Evolutionary conservation across 1,140 invertebrate genomes (phyloP).

Genomic region (Danaus plexippus): DNA sequence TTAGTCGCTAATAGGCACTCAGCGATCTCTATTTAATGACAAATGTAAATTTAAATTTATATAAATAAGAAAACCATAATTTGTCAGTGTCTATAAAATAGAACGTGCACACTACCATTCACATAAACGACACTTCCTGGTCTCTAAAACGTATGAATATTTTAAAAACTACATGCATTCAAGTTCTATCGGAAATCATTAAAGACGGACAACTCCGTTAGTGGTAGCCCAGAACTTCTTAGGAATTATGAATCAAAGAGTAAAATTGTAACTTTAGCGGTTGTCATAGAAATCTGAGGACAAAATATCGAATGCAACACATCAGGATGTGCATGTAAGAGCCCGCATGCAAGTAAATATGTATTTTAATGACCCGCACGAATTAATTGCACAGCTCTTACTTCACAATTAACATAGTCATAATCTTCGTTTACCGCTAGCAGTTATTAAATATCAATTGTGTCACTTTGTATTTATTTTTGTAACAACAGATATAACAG

Average conservation of each 20-base stretch:
- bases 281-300: no score
- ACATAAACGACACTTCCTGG: no score
- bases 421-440: conserved; percentile 10
- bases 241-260: no score
- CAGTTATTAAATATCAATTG: no score
- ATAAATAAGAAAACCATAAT: conserved; percentile 12
- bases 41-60: conserved; percentile 16
- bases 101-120: not conserved
- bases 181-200: no score
- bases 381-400: conserved; percentile 13
- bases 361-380: conserved; percentile 20
- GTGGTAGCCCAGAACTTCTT: no score
- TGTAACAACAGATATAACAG: no score
- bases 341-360: conserved; percentile 16
- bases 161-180: no score
- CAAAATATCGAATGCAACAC: conserved; percentile 4
- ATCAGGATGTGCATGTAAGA: not conserved
- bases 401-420: conserved; percentile 12
- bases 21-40: conserved; percentile 17
- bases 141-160: no score
- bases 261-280: no score
- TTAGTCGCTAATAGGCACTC: conserved; percentile 21
- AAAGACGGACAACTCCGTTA: no score
- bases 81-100: conserved; percentile 15
- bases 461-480: no score